A percentile compares a stretch with the other conserved stretches of the same genome.
These are phyloP conservation scores for Oscheius myriophilus DNA, from an alignment of 2,888 invertebrate species.

Conservation along the genomic window DNA sequence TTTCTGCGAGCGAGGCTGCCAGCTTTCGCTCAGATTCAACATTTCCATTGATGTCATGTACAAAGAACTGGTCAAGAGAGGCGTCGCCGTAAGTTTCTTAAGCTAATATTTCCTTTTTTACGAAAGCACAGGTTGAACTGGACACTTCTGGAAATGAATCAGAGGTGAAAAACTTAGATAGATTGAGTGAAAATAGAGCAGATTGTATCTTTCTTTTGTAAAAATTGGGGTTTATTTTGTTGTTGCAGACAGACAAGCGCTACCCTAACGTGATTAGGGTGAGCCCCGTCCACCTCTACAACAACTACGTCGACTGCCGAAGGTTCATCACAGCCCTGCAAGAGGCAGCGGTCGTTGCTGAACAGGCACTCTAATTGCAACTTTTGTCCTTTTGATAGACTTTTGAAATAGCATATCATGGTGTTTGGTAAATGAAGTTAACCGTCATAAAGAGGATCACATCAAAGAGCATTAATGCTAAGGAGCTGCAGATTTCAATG, in stretches of 20 bases:
- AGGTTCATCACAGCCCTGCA: constrained; percentile 58
- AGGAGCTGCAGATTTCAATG: too few species aligned
- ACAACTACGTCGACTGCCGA: constrained; percentile 71
- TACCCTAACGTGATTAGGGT: constrained; percentile 75
- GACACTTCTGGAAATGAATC: not conserved
- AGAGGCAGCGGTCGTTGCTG: constrained; percentile 26
- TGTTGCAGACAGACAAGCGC: constrained; percentile 74
- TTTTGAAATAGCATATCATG: too few species aligned
- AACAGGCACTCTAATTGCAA: constrained; percentile 11
- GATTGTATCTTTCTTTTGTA: not conserved
- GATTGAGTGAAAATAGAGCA: too few species aligned
- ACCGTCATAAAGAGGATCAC: too few species aligned
- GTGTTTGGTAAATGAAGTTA: too few species aligned
- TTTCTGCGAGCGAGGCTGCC: constrained; percentile 74
- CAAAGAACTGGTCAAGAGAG: constrained; percentile 73
- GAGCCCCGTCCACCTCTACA: constrained; percentile 75
- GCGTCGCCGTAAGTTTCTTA: constrained; percentile 73
- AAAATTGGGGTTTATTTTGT: not conserved
- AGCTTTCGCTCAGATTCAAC: constrained; percentile 74
- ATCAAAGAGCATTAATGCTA: too few species aligned
- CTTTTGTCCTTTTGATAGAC: too few species aligned
- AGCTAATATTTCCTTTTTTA: not conserved
- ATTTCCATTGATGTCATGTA: constrained; percentile 72
- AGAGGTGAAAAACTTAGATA: not conserved
- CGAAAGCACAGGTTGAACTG: constrained; percentile 3